Conservation (phyloP, 2,797 vertebrate species). For the Micropoecilia bifurca region DNA sequence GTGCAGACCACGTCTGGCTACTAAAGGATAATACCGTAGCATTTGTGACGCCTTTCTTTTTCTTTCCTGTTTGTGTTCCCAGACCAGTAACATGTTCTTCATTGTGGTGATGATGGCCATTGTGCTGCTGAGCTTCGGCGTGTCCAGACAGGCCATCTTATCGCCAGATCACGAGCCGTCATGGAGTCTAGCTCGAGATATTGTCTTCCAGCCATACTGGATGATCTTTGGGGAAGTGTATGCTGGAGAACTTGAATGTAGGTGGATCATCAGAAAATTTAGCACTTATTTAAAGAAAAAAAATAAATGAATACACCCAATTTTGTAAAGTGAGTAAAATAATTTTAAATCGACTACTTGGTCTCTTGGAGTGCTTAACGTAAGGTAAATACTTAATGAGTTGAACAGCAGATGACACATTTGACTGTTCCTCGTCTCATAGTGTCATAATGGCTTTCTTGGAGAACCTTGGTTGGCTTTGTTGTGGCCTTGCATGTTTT, state of each 20-base stretch:
- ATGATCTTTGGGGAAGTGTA: constrained; percentile 99
- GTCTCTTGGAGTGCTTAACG: neutral
- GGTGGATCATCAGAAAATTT: constrained; percentile 43
- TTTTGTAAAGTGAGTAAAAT: neutral
- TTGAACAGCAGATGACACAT: neutral
- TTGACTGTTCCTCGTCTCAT: neutral
- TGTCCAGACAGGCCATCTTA: constrained; percentile 94
- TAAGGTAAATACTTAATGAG: neutral
- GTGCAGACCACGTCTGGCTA: constrained; percentile 32
- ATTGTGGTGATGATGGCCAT: constrained; percentile 98
- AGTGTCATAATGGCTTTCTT: neutral
- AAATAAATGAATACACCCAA: neutral
- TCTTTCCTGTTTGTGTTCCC: constrained; percentile 19
- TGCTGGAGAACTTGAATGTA: constrained; percentile 89
- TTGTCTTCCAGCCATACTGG: constrained; percentile 96
- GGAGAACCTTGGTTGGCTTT: neutral
- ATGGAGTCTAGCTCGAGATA: constrained; percentile 89
- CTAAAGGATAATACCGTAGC: neutral
- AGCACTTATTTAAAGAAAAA: neutral
- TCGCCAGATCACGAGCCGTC: constrained; percentile 90
- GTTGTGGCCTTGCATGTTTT: no score
- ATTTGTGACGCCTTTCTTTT: neutral
- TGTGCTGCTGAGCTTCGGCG: constrained; percentile 93
- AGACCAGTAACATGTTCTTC: constrained; percentile 98
- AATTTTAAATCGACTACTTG: neutral